A percentile compares a stretch with the other conserved stretches of the same genome.
phyloP scores from a whole-genome alignment of 1,140 invertebrate species.

The Elymnias hypermnestra region DNA sequence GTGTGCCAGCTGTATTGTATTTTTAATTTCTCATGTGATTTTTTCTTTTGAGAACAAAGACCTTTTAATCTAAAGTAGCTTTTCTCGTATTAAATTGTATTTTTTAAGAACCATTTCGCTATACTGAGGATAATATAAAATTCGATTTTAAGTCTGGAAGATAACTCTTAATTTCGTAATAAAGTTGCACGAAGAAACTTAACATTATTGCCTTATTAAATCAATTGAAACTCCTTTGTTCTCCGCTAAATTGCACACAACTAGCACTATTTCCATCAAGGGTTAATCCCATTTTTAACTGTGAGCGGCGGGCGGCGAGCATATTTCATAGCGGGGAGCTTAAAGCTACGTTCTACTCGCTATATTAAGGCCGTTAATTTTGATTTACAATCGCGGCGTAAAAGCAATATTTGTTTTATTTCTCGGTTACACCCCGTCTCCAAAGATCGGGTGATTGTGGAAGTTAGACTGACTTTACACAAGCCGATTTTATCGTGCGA shows the following conservation, averaged over 20 bases:
- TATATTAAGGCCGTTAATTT: conserved; percentile 75
- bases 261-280: conserved; percentile 72
- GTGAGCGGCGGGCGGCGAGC: conserved; percentile 60
- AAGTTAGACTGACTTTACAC: conserved; percentile 9
- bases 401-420: conserved; percentile 75
- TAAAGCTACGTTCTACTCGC: conserved; percentile 56
- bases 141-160: too few relatives aligned
- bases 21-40: too few relatives aligned
- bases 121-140: too few relatives aligned
- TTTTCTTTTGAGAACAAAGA: too few relatives aligned
- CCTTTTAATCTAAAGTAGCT: too few relatives aligned
- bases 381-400: conserved; percentile 72
- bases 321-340: conserved; percentile 73
- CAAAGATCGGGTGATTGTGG: conserved; percentile 44
- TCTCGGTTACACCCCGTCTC: conserved; percentile 48
- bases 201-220: conserved; percentile 36
- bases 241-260: conserved; percentile 47
- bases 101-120: too few relatives aligned
- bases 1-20: too few relatives aligned
- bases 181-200: conserved; percentile 16
- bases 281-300: conserved; percentile 74
- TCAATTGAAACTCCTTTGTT: conserved; percentile 48
- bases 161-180: conserved; percentile 12
- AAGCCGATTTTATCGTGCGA: conserved; percentile 1
- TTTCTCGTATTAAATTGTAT: too few relatives aligned